Percentiles rank a stretch among this genome's conserved stretches.
Evolutionary conservation across 2,797 vertebrate genomes (phyloP).

Genomic region (Gymnodraco acuticeps): DNA sequence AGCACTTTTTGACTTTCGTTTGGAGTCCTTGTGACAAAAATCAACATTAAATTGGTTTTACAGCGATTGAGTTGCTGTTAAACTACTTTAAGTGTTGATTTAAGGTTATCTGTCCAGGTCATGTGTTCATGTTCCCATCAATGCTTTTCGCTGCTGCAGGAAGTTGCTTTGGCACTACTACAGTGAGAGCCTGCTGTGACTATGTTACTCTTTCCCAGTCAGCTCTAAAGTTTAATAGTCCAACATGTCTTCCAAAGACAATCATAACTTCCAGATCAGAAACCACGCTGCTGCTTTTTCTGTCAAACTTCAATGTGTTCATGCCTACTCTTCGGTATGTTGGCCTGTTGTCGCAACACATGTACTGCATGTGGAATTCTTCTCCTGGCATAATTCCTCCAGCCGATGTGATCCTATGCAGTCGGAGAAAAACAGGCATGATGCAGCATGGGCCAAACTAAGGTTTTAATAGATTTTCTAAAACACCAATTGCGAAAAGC

Average conservation of each 20-base stretch:
- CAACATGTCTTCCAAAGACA: constrained; percentile 22
- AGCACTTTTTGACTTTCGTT: background rate
- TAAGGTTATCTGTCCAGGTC: background rate
- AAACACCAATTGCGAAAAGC: constrained; percentile 77
- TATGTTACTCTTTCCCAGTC: constrained; percentile 35
- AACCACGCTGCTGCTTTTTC: background rate
- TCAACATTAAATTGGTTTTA: background rate
- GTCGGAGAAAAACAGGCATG: constrained; percentile 33
- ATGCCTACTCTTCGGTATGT: background rate
- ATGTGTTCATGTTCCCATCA: constrained; percentile 30
- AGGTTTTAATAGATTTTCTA: constrained; percentile 81
- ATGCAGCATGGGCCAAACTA: constrained; percentile 48
- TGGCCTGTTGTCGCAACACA: background rate
- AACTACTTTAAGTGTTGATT: constrained; percentile 10
- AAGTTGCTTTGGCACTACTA: constrained; percentile 20
- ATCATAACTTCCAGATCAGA: constrained; percentile 29
- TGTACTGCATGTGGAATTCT: no score
- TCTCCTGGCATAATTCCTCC: background rate
- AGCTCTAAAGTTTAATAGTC: constrained; percentile 39
- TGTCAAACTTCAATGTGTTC: constrained; percentile 7
- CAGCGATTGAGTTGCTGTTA: background rate
- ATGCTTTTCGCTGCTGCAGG: constrained; percentile 13
- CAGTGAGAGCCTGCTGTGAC: constrained; percentile 21
- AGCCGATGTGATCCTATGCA: constrained; percentile 7
- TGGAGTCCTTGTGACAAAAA: background rate